Conservation (phyloP, 2,113 vertebrate genomes). For the Catagonus wagneri region DNA sequence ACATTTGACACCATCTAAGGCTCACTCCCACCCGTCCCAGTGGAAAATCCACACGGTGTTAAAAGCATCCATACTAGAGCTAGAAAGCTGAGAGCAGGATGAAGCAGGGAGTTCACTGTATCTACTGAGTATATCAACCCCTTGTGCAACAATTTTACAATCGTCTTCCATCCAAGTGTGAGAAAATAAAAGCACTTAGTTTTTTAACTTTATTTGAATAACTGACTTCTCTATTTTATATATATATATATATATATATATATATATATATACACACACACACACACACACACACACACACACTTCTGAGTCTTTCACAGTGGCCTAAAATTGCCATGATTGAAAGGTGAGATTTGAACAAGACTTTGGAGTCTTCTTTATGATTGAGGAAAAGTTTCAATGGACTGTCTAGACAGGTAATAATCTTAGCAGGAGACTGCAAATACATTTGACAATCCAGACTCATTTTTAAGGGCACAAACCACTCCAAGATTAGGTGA, state of each 20-base stretch:
- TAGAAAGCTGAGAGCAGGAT: background rate
- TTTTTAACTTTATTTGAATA: background rate
- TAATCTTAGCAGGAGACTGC: conserved; percentile 71
- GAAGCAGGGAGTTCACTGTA: background rate
- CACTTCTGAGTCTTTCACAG: background rate
- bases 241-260: background rate
- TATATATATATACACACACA: no score
- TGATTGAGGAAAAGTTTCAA: conserved; percentile 67
- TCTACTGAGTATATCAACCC: background rate
- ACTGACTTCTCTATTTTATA: background rate
- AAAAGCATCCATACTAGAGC: background rate
- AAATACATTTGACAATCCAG: conserved; percentile 76
- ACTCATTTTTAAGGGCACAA: conserved; percentile 65
- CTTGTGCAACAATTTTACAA: background rate
- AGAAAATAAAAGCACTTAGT: background rate
- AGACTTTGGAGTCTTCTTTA: conserved; percentile 50
- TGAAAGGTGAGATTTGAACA: conserved; percentile 41
- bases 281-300: accelerated
- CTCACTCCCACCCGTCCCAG: background rate
- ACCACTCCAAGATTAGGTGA: conserved; percentile 67
- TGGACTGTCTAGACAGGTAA: conserved; percentile 72
- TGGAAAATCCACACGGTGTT: background rate
- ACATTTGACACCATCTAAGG: conserved; percentile 18
- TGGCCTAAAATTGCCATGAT: background rate
- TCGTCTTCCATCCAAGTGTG: background rate